Base-by-base conservation (phyloP, 92 coral and sea anemone species). In the Desmophyllum pertusum region DNA sequence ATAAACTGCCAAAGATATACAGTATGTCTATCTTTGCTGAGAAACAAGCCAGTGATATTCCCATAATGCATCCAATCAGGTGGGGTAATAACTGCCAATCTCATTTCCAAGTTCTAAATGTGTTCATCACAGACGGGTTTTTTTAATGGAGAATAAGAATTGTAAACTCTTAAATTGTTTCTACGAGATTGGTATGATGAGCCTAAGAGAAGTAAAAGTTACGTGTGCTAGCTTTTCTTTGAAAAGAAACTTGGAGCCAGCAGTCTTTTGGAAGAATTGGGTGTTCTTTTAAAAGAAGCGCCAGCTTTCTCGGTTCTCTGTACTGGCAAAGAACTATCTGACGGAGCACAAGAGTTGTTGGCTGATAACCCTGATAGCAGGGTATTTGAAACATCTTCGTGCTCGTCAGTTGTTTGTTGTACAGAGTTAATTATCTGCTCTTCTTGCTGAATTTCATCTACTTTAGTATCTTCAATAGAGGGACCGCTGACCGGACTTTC, bases 231-330 rank as follows among this genome's bases (percentile, higher is more conserved):
- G 61, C 83, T 76, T 52, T 52, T 85, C 52, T 85, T 85, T 27
- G 65, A 42, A 53, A 85, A 85, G 70, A 85, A 85, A 53, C 85
- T 85, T 23, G 88, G 88, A 50, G 88, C 88, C 29, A 85, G 23
- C 15, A 85, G 72, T 27, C 83, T 70, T 81, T 53, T 70, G 6
- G 78, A 37, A 38, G 59, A n/a, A 41, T 29, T 40, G 39, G 77
- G 14, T 23, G 38, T 33, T 59, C 41, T 81, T 41, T 57, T 70
- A n/a, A 51, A 72, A n/a, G 85, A 21, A 19, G 43, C 17, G 50
- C 67, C 37, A 71, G 57, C 18, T 80, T 35, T 67, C 5, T 67
- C 75, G 11, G 50, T 65, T 68, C 38, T 62, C 15, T 61, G 37
- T 41, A 33, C 35, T 29, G 73, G 42, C 46, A 21, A 19, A 17